Evolutionary conservation across 2,113 vertebrate genomes (phyloP).

Genomic region (Myanophis thanlyinensis): DNA sequence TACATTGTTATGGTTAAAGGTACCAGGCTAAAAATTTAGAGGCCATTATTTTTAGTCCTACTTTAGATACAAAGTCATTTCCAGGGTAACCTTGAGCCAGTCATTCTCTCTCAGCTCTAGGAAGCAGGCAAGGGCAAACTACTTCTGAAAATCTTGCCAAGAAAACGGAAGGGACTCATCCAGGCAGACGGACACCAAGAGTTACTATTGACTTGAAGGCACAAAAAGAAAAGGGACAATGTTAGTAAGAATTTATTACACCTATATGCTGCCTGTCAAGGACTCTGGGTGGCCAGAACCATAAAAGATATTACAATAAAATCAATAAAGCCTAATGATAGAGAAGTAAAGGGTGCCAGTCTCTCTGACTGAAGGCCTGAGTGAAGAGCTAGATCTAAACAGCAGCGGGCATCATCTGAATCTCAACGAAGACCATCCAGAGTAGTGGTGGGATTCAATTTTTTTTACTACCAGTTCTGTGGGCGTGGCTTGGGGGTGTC

Average conservation of each 20-base stretch:
- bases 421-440: not conserved
- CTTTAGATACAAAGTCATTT: not conserved
- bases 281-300: not conserved
- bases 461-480: too few relatives aligned
- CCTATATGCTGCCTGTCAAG: not conserved
- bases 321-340: not conserved
- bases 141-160: not conserved
- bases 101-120: not conserved
- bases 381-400: not conserved
- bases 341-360: not conserved
- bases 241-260: not conserved
- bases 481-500: too few relatives aligned
- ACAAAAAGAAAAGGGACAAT: not conserved
- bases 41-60: not conserved
- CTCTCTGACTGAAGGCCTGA: not conserved
- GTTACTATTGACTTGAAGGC: not conserved
- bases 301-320: not conserved
- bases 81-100: not conserved
- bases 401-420: not conserved
- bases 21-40: not conserved
- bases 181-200: not conserved
- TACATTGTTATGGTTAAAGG: not conserved
- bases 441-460: too few relatives aligned
- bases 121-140: not conserved
- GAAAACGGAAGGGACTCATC: not conserved